These are phyloP conservation scores for Merodon equestris DNA, from an alignment of 2,888 invertebrate genomes.

Conservation along the genomic window DNA sequence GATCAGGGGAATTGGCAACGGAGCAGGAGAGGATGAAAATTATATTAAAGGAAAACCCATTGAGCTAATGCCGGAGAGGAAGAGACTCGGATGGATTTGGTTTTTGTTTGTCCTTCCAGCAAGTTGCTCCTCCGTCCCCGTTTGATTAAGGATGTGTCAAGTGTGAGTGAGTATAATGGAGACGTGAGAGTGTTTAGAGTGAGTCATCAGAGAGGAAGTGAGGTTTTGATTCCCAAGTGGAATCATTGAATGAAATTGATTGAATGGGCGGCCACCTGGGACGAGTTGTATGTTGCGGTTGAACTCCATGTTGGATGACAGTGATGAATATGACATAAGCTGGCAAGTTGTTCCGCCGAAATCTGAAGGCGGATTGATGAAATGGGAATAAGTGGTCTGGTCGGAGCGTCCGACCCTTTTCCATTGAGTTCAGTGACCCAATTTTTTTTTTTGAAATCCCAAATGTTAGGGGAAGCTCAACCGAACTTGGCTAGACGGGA, in stretches of 20 bases:
- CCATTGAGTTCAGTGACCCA: too few relatives aligned
- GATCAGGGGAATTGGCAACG: slow-evolving; percentile 32
- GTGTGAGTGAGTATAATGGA: slow-evolving; percentile 47
- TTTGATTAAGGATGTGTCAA: slow-evolving; percentile 58
- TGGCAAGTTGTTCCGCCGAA: not conserved
- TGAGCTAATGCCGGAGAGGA: slow-evolving; percentile 17
- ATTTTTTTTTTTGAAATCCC: too few relatives aligned
- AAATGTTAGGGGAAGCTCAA: too few relatives aligned
- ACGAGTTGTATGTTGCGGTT: not conserved
- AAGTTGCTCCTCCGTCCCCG: not conserved
- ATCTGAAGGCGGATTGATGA: too few relatives aligned
- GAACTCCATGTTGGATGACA: not conserved
- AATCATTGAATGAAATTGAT: slow-evolving; percentile 35
- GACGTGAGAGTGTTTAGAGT: slow-evolving; percentile 29
- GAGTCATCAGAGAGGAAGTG: slow-evolving; percentile 30
- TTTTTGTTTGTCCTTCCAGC: slow-evolving; percentile 5
- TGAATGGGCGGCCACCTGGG: slow-evolving; percentile 6
- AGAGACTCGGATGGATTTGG: not conserved
- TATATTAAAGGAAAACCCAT: slow-evolving; percentile 40
- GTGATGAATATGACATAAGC: slow-evolving; percentile 9
- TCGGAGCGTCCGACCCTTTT: too few relatives aligned
- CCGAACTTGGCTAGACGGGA: too few relatives aligned
- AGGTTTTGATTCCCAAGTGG: slow-evolving; percentile 8
- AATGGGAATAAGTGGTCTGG: too few relatives aligned
- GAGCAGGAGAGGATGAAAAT: slow-evolving; percentile 27